Evolutionary conservation across 2,888 invertebrate genomes (phyloP).

Genomic region (Homarus gammarus): DNA sequence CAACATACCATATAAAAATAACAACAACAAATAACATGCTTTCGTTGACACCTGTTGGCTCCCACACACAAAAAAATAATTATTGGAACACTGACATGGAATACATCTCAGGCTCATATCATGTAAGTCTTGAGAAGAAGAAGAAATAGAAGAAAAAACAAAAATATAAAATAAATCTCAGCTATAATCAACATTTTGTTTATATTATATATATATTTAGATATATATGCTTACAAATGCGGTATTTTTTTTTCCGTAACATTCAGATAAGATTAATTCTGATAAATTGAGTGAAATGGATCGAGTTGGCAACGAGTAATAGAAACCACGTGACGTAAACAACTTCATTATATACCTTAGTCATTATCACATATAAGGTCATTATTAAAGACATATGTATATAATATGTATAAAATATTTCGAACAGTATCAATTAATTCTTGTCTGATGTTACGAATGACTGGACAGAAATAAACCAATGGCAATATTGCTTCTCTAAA

Average conservation of each 20-base stretch:
- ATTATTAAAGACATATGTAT: no score
- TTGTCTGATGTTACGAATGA: slow-evolving; percentile 16
- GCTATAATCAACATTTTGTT: slow-evolving; percentile 14
- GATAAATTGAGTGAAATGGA: no score
- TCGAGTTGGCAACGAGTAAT: no score
- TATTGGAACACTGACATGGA: slow-evolving; percentile 59
- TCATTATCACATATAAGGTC: no score
- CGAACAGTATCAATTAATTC: slow-evolving; percentile 18
- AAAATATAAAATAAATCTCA: slow-evolving; percentile 18
- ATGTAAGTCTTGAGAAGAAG: slow-evolving; percentile 34
- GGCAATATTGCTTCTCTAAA: slow-evolving; percentile 18
- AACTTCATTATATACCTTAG: no score
- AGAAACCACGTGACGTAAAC: no score
- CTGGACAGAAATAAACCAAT: slow-evolving; percentile 45
- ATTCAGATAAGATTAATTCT: neutral
- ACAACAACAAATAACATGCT: slow-evolving; percentile 71
- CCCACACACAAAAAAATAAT: slow-evolving; percentile 55
- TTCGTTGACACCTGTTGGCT: slow-evolving; percentile 62
- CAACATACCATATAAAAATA: slow-evolving; percentile 72
- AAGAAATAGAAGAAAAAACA: no score
- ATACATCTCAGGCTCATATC: slow-evolving; percentile 50
- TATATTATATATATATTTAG: slow-evolving; percentile 15
- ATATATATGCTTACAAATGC: slow-evolving; percentile 10
- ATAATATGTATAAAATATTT: no score
- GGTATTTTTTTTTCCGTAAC: neutral